Conservation (phyloP, 1,140 invertebrate species). For the Drosophila arizonae region DNA sequence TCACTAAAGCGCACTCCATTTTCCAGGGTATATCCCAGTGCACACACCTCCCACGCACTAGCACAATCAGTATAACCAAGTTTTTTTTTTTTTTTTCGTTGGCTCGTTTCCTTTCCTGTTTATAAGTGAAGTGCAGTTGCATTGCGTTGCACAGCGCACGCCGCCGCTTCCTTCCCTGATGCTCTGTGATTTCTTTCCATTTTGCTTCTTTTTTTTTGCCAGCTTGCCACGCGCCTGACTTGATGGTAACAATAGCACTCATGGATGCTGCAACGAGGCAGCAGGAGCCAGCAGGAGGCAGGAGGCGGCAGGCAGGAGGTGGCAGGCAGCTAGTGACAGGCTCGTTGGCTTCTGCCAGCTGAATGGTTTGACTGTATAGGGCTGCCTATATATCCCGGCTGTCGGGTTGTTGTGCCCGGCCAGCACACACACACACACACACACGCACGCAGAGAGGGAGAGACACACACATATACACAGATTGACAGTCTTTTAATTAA, state of each 20-base stretch:
- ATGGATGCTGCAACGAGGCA: slow-evolving; percentile 20
- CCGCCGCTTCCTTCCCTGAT: slow-evolving; percentile 8
- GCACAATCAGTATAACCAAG: not conserved
- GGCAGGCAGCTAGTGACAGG: slow-evolving; percentile 29
- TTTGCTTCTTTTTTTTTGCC: slow-evolving; percentile 7
- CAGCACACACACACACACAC: slow-evolving; percentile 34
- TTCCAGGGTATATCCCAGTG: slow-evolving; percentile 5
- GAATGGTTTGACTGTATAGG: not conserved
- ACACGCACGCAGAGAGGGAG: not conserved
- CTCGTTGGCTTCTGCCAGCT: slow-evolving; percentile 23
- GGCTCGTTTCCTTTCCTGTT: slow-evolving; percentile 38
- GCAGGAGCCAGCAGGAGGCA: slow-evolving; percentile 4
- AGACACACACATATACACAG: slow-evolving; percentile 48
- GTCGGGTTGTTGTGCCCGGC: slow-evolving; percentile 24
- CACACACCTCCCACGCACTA: not conserved
- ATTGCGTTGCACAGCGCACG: slow-evolving; percentile 29
- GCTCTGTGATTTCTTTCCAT: slow-evolving; percentile 24
- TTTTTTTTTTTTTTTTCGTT: slow-evolving; percentile 5
- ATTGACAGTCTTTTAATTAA: slow-evolving; percentile 82
- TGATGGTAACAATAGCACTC: slow-evolving; percentile 76
- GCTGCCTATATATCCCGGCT: slow-evolving; percentile 21
- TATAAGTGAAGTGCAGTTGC: slow-evolving; percentile 49
- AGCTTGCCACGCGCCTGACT: slow-evolving; percentile 68
- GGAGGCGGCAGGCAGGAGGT: slow-evolving; percentile 9
- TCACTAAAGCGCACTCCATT: too few species aligned